These are phyloP conservation scores for Phenganax subtilis DNA, from an alignment of 92 coral and sea anemone genomes.

Conservation along the genomic window DNA sequence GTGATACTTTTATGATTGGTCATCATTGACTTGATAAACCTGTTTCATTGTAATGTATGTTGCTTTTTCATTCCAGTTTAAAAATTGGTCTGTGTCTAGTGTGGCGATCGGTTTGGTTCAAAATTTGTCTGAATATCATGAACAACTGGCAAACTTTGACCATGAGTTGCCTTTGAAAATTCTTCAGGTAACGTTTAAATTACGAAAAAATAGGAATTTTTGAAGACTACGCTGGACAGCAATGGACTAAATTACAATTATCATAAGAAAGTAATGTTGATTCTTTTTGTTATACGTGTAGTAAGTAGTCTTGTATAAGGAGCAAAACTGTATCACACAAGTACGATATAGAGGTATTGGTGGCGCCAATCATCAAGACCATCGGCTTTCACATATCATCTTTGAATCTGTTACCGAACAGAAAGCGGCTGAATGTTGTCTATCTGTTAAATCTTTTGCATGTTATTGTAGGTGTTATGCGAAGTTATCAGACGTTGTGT, in stretches of 20 bases:
- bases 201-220: too few relatives aligned
- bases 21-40: too few relatives aligned
- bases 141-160: conserved; percentile 66
- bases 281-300: too few relatives aligned
- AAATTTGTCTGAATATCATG: conserved; percentile 72
- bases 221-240: background rate
- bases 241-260: background rate
- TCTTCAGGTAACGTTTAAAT: conserved; percentile 62
- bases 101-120: conserved; percentile 84
- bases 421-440: too few relatives aligned
- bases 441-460: background rate
- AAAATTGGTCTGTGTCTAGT: conserved; percentile 75
- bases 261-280: too few relatives aligned
- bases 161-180: conserved; percentile 77
- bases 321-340: too few relatives aligned
- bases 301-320: too few relatives aligned
- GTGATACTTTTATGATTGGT: too few relatives aligned
- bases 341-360: too few relatives aligned
- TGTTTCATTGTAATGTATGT: background rate
- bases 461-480: conserved; percentile 18
- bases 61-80: conserved; percentile 51
- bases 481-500: conserved; percentile 33
- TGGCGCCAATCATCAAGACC: too few relatives aligned
- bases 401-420: background rate
- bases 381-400: background rate